phyloP scores from a whole-genome alignment of 2,888 invertebrate species.

The Rhorus exstirpatorius region DNA sequence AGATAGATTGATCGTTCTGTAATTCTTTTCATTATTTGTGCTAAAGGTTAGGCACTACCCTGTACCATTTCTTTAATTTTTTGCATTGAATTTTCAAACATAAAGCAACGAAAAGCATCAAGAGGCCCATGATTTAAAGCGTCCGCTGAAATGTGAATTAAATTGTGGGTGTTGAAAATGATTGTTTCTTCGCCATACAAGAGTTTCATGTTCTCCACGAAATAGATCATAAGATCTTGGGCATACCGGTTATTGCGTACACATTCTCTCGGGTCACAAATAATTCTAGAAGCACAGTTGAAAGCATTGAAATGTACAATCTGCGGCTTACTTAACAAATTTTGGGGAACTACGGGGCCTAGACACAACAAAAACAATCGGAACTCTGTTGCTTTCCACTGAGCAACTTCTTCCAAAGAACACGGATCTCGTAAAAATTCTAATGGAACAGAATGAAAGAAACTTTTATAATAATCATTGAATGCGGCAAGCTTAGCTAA shows the following conservation, averaged over 20 bases:
- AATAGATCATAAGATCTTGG: conserved; percentile 27
- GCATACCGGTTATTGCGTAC: conserved; percentile 37
- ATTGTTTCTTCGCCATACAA: conserved; percentile 50
- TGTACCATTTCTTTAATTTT: conserved; percentile 16
- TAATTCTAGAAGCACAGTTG: conserved; percentile 32
- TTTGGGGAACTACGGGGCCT: background rate
- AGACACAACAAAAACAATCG: conserved; percentile 25
- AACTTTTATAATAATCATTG: conserved; percentile 6
- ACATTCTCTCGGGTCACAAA: too few relatives aligned
- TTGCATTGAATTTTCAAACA: conserved; percentile 46
- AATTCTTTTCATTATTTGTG: conserved; percentile 50
- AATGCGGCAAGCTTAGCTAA: conserved; percentile 5
- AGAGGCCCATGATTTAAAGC: conserved; percentile 46
- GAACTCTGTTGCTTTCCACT: conserved; percentile 50
- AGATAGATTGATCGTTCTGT: conserved; percentile 24
- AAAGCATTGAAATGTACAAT: too few relatives aligned
- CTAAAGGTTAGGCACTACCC: too few relatives aligned
- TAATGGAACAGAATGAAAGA: background rate
- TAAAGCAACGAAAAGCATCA: conserved; percentile 44
- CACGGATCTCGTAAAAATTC: conserved; percentile 31
- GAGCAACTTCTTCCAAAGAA: conserved; percentile 3
- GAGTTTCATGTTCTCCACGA: too few relatives aligned
- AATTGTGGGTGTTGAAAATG: conserved; percentile 75
- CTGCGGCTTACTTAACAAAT: conserved; percentile 1
- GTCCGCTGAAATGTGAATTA: conserved; percentile 54